A percentile compares a stretch with the other conserved stretches of the same genome.
These are phyloP conservation scores for Hydraecia micacea DNA, from an alignment of 2,888 invertebrate species.

Conservation along the genomic window DNA sequence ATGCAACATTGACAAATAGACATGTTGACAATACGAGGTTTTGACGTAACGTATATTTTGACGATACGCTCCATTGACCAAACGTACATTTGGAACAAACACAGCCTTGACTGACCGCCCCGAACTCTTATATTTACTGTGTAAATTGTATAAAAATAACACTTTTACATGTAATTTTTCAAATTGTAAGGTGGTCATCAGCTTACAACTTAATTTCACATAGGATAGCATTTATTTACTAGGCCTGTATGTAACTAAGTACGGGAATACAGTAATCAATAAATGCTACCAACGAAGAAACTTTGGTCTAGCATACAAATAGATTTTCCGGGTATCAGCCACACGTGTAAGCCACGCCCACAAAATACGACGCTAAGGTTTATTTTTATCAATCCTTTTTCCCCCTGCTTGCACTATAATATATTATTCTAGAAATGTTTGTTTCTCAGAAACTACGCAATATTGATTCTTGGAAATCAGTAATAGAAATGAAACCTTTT, in stretches of 20 bases:
- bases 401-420: no score
- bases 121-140: neutral
- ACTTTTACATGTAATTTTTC: neutral
- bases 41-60: no score
- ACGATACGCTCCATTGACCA: no score
- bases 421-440: neutral
- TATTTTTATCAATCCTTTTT: neutral
- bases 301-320: no score
- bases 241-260: neutral
- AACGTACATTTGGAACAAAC: no score
- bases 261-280: neutral
- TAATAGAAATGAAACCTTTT: conserved; percentile 7
- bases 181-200: neutral
- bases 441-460: neutral
- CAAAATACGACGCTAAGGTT: neutral
- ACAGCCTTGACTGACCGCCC: no score
- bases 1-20: no score
- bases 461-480: neutral
- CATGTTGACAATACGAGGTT: no score
- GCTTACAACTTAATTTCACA: neutral
- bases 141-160: no score
- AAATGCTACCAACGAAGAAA: neutral
- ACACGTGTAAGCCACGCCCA: neutral
- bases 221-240: no score
- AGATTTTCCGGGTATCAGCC: neutral